Evolutionary conservation across 2,888 invertebrate genomes (phyloP).

Genomic region (Alcis repandata): DNA sequence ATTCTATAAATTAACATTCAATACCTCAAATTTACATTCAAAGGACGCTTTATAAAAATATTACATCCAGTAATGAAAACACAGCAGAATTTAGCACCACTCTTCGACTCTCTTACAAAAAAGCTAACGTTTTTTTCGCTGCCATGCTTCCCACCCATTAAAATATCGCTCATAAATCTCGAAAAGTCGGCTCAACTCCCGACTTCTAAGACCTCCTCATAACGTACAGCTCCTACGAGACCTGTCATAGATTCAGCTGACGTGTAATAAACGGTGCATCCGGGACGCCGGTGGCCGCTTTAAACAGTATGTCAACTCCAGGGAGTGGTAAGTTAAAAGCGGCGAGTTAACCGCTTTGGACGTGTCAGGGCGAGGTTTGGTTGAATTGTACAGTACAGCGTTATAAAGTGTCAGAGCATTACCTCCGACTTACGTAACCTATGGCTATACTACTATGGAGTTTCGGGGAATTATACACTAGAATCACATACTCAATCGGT

Average conservation of each 20-base stretch:
- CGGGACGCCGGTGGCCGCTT: constrained; percentile 17
- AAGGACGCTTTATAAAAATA: no score
- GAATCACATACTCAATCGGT: no score
- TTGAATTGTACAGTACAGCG: no score
- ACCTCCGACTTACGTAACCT: no score
- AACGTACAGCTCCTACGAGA: constrained; percentile 40
- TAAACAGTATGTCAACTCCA: constrained; percentile 17
- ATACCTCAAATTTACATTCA: no score
- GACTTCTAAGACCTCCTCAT: constrained; percentile 21
- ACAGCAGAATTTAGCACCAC: neutral
- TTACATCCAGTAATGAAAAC: neutral
- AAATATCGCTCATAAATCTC: constrained; percentile 14
- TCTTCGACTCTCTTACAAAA: no score
- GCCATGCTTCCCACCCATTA: neutral
- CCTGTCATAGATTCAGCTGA: constrained; percentile 37
- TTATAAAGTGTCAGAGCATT: no score
- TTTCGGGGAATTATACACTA: no score
- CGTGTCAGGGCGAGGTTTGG: no score
- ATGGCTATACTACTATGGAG: no score
- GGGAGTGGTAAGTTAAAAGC: neutral
- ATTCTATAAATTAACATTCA: no score
- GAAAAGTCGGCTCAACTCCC: constrained; percentile 9
- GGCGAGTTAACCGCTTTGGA: no score
- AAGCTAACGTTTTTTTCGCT: neutral
- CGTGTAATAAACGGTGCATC: constrained; percentile 44